Evolutionary conservation across 2,888 invertebrate species (phyloP).

Genomic region (Cosmorhoe ocellata): DNA sequence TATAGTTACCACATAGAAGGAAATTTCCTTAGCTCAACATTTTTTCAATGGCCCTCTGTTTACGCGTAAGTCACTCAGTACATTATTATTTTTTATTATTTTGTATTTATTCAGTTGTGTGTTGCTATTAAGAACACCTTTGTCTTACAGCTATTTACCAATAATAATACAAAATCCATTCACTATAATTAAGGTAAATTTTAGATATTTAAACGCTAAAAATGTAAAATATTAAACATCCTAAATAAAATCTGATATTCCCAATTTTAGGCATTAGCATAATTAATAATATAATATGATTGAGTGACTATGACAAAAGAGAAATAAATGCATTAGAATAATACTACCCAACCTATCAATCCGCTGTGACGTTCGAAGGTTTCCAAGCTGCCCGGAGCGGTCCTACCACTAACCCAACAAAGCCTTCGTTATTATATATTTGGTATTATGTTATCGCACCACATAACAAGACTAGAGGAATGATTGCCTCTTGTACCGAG

Average conservation of each 20-base stretch:
- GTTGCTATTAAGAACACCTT: conserved; percentile 78
- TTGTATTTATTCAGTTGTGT: conserved; percentile 78
- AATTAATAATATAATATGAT: conserved; percentile 79
- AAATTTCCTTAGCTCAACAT: conserved; percentile 80
- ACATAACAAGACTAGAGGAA: conserved; percentile 80
- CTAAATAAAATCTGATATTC: conserved; percentile 83
- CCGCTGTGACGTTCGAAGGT: conserved; percentile 51
- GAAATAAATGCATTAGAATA: conserved; percentile 82
- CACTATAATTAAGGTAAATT: conserved; percentile 82
- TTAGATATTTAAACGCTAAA: conserved; percentile 82
- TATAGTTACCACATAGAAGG: conserved; percentile 79
- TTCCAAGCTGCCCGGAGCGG: conserved; percentile 78
- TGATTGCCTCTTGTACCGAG: conserved; percentile 77
- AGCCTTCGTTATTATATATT: conserved; percentile 79
- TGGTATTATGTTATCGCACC: conserved; percentile 80
- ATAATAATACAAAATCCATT: conserved; percentile 81
- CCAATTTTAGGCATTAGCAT: conserved; percentile 81
- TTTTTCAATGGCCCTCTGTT: conserved; percentile 82
- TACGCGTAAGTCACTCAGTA: conserved; percentile 83
- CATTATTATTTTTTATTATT: conserved; percentile 64
- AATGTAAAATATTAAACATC: conserved; percentile 82
- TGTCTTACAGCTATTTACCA: conserved; percentile 80
- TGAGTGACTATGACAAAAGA: conserved; percentile 80
- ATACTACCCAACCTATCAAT: conserved; percentile 77
- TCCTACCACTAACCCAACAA: conserved; percentile 68